A percentile compares a stretch with the other conserved stretches of the same genome.
These are phyloP conservation scores for Phainopepla nitens DNA, from an alignment of 2,113 vertebrate species.

Conservation along the genomic window DNA sequence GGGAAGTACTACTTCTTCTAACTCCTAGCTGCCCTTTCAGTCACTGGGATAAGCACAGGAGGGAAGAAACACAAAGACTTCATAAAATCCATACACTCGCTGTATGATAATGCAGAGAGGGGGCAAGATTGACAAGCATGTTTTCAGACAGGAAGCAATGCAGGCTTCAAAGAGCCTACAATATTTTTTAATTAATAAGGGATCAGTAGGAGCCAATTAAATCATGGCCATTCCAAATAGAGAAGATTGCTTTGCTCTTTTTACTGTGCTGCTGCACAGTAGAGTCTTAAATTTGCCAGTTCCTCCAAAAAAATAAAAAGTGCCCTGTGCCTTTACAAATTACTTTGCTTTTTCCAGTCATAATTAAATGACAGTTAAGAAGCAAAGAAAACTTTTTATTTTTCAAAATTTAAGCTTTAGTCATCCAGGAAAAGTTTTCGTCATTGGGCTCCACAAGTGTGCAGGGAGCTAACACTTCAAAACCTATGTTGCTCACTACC, in stretches of 20 bases:
- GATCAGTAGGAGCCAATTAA: slow-evolving; percentile 47
- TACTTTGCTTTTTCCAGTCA: background rate
- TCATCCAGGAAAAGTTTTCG: background rate
- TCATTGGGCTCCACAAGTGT: background rate
- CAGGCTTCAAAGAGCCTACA: slow-evolving; percentile 17
- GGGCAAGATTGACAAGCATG: background rate
- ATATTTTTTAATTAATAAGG: slow-evolving; percentile 44
- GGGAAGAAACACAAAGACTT: background rate
- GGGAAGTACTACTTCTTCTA: background rate
- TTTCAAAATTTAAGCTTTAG: background rate
- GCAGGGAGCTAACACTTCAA: background rate
- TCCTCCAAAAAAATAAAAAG: background rate
- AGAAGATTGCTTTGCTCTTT: background rate
- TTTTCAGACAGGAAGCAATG: slow-evolving; percentile 16
- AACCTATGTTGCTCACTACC: background rate
- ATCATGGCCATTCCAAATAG: background rate
- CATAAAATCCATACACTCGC: background rate
- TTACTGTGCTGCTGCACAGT: background rate
- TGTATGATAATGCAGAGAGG: background rate
- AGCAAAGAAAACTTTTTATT: background rate
- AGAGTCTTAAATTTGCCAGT: background rate
- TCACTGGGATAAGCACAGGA: background rate
- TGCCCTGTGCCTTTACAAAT: background rate
- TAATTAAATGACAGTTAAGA: background rate
- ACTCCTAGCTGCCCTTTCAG: background rate